Evolutionary conservation across 2,113 vertebrate species (phyloP), one percentile per base, ranked within the genome.

Genomic region (Larimichthys crocea): DNA sequence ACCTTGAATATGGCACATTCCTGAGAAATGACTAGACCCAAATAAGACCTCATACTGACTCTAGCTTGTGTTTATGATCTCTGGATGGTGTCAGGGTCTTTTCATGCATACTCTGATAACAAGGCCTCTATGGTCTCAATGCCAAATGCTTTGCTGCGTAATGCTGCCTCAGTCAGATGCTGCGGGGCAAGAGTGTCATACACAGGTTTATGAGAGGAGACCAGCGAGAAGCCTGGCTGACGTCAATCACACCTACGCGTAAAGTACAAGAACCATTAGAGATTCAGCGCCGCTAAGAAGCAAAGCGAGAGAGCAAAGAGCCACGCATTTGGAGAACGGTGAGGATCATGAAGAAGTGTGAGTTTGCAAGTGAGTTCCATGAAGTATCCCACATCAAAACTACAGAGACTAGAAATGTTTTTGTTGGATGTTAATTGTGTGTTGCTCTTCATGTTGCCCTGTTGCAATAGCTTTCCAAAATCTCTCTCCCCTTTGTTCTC

Each of bases 181-280:
- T 69, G 70, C 4, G 26, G 64, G 61, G 64, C 66, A 84, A 70
- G 64, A 80, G 76, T 74, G 60, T 85, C 81, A 84, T 66, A 76
- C 62, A 42, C 73, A 79, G 79, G 80, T 92, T 89, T 86, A 83
- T 78, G 78, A 87, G 79, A 83, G 64, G 80, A 86, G 74, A 59
- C 68, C 69, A n/a, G 82, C 69, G 71, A 92, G 88, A 85, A 80
- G 75, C 74, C 29, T 22, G 15, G 67, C 73, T 94, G 93, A 95
- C 89, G 91, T 94, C 89, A 93, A 90, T 89, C 76, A 87, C 90
- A 89, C 79, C 10, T 5, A 65, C 80, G 87, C 93, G 90, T 75
- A 72, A 92, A 87, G 78, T 87, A 76, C 80, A 91, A 89, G 78
- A 82, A 88, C 82, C 86, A 93, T 93, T 93, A 94, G 85, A 90